Percentiles rank a stretch among this genome's conserved stretches.
Conservation (phyloP, 2,113 vertebrate species). For the Romanogobio albipinnatus region DNA sequence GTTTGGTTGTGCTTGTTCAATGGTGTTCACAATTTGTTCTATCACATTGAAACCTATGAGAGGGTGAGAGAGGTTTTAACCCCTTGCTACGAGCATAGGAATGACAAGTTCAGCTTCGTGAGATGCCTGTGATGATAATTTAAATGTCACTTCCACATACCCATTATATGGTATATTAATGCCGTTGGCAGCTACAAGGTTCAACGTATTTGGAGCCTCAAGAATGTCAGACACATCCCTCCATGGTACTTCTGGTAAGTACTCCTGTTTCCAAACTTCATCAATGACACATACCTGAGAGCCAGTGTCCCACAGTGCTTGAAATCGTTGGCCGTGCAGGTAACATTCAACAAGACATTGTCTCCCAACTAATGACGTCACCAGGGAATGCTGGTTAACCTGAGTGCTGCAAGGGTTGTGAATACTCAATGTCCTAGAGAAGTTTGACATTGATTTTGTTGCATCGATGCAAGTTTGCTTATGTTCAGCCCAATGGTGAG, state of each 20-base stretch:
- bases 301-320: not conserved
- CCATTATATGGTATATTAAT: not conserved
- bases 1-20: not conserved
- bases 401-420: not conserved
- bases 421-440: not conserved
- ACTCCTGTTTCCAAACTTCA: not conserved
- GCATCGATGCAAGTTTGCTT: not conserved
- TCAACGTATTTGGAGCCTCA: not conserved
- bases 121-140: not conserved
- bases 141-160: not conserved
- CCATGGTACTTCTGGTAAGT: not conserved
- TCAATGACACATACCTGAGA: not conserved
- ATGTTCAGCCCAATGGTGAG: not conserved
- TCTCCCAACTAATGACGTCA: not conserved
- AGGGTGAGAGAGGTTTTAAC: not conserved
- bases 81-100: not conserved
- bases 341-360: not conserved
- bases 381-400: not conserved
- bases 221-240: not conserved
- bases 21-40: slow-evolving; percentile 9
- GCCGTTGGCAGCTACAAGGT: no score
- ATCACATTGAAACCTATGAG: slow-evolving; percentile 9
- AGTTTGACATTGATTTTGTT: not conserved
- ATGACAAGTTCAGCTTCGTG: not conserved
- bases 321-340: not conserved